These are phyloP conservation scores for Pinna nobilis DNA, from an alignment of 1,140 invertebrate genomes.

Conservation along the genomic window DNA sequence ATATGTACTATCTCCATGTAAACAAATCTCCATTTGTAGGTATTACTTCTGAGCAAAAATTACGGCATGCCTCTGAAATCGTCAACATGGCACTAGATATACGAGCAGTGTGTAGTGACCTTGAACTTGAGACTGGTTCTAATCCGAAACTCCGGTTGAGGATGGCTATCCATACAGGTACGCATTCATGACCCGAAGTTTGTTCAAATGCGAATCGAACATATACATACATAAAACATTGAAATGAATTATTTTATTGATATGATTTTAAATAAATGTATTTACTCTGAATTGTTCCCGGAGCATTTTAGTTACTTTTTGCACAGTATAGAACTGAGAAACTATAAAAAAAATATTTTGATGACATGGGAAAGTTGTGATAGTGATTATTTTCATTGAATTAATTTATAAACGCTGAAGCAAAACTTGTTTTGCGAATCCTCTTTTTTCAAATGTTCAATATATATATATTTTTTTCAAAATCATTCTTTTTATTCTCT, in stretches of 20 bases:
- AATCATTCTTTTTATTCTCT: no score
- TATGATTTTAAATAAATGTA: not conserved
- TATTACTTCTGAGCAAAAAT: not conserved
- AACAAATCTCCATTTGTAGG: not conserved
- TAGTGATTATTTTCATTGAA: no score
- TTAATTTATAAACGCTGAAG: no score
- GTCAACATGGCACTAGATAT: constrained; percentile 17
- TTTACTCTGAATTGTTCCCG: not conserved
- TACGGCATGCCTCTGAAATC: constrained; percentile 10
- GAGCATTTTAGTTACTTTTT: no score
- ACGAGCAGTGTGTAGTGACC: constrained; percentile 1
- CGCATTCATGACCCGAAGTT: not conserved
- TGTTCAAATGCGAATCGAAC: not conserved
- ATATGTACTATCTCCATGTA: no score
- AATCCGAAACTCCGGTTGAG: not conserved
- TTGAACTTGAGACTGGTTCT: constrained; percentile 5
- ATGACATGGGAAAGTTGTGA: no score
- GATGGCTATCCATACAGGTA: constrained; percentile 10
- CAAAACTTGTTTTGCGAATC: no score
- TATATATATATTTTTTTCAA: no score
- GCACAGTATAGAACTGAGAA: no score
- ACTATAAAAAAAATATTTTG: no score
- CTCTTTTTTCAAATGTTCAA: no score
- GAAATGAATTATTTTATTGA: not conserved
- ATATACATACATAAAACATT: not conserved